These are phyloP conservation scores for Eupeodes luniger DNA, from an alignment of 2,888 invertebrate genomes.

Conservation along the genomic window DNA sequence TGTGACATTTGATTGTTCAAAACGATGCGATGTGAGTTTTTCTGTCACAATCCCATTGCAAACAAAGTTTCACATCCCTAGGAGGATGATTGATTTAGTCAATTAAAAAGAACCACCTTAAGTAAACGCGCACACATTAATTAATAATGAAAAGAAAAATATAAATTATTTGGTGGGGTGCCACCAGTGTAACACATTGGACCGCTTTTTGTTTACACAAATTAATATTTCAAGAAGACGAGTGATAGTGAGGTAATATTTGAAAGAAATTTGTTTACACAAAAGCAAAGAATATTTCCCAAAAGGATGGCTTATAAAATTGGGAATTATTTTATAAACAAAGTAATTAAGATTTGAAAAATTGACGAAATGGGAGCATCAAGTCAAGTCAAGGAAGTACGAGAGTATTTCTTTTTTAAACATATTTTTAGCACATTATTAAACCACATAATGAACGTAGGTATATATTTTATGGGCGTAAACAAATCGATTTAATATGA, in stretches of 20 bases:
- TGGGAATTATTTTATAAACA: slow-evolving; percentile 50
- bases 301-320: slow-evolving; percentile 42
- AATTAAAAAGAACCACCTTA: slow-evolving; percentile 41
- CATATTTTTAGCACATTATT: slow-evolving; percentile 55
- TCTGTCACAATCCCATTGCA: slow-evolving; percentile 14
- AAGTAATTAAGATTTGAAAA: slow-evolving; percentile 53
- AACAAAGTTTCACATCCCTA: slow-evolving; percentile 12
- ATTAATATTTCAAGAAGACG: slow-evolving; percentile 44
- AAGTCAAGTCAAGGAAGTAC: background rate
- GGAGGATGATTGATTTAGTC: slow-evolving; percentile 42
- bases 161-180: slow-evolving; percentile 50
- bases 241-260: slow-evolving; percentile 10
- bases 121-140: slow-evolving; percentile 47
- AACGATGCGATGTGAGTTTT: slow-evolving; percentile 15
- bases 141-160: slow-evolving; percentile 34
- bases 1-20: slow-evolving; percentile 50
- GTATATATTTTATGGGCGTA: background rate
- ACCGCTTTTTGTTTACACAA: slow-evolving; percentile 55
- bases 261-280: slow-evolving; percentile 50
- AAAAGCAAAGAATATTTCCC: background rate
- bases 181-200: slow-evolving; percentile 49
- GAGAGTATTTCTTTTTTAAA: background rate
- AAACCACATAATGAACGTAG: slow-evolving; percentile 29
- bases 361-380: slow-evolving; percentile 17
- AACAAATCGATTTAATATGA: slow-evolving; percentile 45